phyloP scores from a whole-genome alignment of 2,888 invertebrate genomes.

The Drosophila gaucha region DNA sequence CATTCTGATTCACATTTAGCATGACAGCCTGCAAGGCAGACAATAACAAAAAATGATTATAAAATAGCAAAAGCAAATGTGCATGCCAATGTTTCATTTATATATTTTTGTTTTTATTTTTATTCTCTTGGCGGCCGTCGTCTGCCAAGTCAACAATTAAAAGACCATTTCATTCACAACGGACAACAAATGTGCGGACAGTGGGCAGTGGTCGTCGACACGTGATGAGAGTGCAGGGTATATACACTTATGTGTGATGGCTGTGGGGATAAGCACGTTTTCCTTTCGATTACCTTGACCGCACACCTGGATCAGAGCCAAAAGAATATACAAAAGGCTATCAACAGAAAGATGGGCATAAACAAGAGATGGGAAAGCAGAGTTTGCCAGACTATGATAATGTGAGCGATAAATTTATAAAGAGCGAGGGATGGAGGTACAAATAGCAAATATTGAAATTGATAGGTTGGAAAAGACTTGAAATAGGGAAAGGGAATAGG shows the following conservation, averaged over 20 bases:
- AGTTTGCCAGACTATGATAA: no score
- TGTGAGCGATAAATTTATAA: no score
- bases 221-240: constrained; percentile 29
- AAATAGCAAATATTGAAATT: not conserved
- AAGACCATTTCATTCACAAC: constrained; percentile 72
- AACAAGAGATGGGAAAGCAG: no score
- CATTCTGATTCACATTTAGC: constrained; percentile 42
- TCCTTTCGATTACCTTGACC: constrained; percentile 40
- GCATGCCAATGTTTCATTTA: constrained; percentile 51
- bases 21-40: constrained; percentile 35
- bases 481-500: no score
- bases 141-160: constrained; percentile 66
- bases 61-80: constrained; percentile 40
- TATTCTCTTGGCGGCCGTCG: constrained; percentile 33
- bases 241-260: constrained; percentile 1
- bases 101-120: constrained; percentile 23
- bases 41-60: constrained; percentile 36
- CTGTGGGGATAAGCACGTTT: constrained; percentile 7
- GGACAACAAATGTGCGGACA: constrained; percentile 40
- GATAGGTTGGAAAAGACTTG: not conserved
- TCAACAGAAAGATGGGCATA: not conserved
- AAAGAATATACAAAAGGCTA: constrained; percentile 5
- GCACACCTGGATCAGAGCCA: constrained; percentile 40
- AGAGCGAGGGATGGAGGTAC: not conserved
- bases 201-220: constrained; percentile 26